These are phyloP conservation scores for Rhombomys opimus DNA, from an alignment of 2,113 vertebrate species.

Conservation along the genomic window DNA sequence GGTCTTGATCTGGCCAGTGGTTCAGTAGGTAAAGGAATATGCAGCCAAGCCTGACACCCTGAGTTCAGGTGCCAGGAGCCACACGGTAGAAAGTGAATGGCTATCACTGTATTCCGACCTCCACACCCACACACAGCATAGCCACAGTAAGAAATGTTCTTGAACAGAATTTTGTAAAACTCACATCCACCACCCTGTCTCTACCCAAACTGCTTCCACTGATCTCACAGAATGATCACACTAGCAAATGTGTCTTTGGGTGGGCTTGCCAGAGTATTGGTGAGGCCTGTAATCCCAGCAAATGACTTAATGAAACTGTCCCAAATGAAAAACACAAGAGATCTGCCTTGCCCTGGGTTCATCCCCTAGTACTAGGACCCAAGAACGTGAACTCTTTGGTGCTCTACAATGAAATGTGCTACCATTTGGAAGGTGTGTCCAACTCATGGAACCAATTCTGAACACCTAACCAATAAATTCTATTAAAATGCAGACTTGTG, in stretches of 20 bases:
- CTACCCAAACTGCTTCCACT: not conserved
- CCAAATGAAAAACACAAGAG: not conserved
- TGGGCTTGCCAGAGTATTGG: too few relatives aligned
- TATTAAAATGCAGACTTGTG: not conserved
- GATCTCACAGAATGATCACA: not conserved
- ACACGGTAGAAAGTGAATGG: not conserved
- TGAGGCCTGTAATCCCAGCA: not conserved
- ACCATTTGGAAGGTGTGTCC: not conserved
- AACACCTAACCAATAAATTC: not conserved
- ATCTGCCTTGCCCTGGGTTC: not conserved
- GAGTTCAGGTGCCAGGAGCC: not conserved
- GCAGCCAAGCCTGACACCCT: not conserved
- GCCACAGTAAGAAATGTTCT: not conserved
- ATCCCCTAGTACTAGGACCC: not conserved
- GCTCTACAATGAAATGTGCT: slow-evolving; percentile 3
- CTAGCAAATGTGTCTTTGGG: not conserved
- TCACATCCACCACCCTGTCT: not conserved
- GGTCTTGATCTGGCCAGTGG: not conserved
- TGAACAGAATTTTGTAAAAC: slow-evolving; percentile 28
- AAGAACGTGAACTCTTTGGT: not conserved
- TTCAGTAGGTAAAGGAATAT: not conserved
- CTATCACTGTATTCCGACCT: not conserved
- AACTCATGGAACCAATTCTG: not conserved
- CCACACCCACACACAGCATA: not conserved
- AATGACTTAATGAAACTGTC: not conserved